Percentiles rank a stretch among this genome's conserved stretches.
Conservation (phyloP, 2,113 vertebrate species). For the Axis porcinus region DNA sequence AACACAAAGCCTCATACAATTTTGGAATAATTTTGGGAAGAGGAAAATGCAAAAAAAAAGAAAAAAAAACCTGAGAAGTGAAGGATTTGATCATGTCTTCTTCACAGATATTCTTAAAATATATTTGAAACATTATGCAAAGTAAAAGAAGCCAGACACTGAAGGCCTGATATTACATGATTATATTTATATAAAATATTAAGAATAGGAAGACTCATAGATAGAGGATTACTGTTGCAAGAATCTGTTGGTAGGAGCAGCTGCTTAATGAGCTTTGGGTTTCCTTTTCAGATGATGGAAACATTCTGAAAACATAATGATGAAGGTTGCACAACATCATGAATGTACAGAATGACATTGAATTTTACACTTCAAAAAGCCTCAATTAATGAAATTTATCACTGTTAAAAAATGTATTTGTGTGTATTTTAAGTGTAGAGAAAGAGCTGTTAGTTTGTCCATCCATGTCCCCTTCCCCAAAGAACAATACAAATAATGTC, state of each 20-base stretch:
- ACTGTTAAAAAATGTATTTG: background rate
- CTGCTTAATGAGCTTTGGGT: background rate
- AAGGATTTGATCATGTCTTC: background rate
- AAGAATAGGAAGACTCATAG: background rate
- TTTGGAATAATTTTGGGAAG: background rate
- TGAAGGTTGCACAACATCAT: background rate
- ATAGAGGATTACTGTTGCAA: background rate
- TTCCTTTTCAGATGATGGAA: background rate
- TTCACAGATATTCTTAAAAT: background rate
- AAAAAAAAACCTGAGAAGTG: background rate
- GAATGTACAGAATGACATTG: background rate
- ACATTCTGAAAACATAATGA: background rate
- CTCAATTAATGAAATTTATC: background rate
- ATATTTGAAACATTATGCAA: background rate
- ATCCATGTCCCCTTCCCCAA: background rate
- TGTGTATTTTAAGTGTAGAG: background rate
- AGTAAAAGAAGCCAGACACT: background rate
- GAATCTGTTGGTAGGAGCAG: background rate
- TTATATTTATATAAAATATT: background rate
- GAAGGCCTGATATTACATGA: background rate
- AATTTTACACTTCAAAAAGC: background rate
- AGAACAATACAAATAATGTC: background rate
- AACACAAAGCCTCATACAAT: background rate
- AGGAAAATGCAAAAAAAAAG: background rate
- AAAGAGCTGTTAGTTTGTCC: background rate